A percentile compares a stretch with the other conserved stretches of the same genome.
Conservation (phyloP, 2,888 invertebrate genomes). For the Troglohyphantes excavatus region DNA sequence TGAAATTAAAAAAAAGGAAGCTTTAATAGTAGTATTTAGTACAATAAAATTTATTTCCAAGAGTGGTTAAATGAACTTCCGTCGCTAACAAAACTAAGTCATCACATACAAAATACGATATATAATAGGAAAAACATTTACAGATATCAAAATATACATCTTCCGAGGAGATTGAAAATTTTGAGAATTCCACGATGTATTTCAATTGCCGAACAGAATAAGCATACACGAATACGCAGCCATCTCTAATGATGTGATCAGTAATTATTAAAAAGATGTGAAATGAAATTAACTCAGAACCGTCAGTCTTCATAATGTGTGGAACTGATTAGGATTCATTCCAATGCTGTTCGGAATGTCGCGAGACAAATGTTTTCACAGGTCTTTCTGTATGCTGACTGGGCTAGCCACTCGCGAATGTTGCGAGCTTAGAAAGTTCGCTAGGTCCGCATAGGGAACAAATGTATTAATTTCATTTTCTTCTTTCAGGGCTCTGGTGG, state of each 20-base stretch:
- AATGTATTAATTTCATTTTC: not conserved
- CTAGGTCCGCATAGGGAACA: not conserved
- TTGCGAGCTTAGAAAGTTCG: not conserved
- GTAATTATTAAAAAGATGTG: conserved; percentile 54
- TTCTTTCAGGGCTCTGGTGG: conserved; percentile 19
- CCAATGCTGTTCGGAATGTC: conserved; percentile 62
- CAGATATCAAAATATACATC: conserved; percentile 75
- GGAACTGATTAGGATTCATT: conserved; percentile 47
- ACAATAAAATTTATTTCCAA: conserved; percentile 35
- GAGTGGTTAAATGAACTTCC: conserved; percentile 15
- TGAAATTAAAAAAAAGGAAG: not conserved
- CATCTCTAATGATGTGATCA: conserved; percentile 60
- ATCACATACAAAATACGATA: conserved; percentile 73
- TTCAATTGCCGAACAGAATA: conserved; percentile 37
- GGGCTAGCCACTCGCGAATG: not conserved
- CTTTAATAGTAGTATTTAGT: conserved; percentile 6
- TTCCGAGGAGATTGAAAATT: conserved; percentile 52
- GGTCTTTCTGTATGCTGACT: conserved; percentile 33
- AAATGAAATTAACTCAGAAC: conserved; percentile 58
- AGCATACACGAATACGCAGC: conserved; percentile 44
- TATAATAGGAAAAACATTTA: conserved; percentile 67
- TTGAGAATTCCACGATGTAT: conserved; percentile 39
- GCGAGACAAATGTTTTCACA: conserved; percentile 42
- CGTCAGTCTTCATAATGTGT: conserved; percentile 42
- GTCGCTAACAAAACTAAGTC: conserved; percentile 53